phyloP scores from a whole-genome alignment of 1,140 invertebrate species.

The Drosophila malerkotliana region DNA sequence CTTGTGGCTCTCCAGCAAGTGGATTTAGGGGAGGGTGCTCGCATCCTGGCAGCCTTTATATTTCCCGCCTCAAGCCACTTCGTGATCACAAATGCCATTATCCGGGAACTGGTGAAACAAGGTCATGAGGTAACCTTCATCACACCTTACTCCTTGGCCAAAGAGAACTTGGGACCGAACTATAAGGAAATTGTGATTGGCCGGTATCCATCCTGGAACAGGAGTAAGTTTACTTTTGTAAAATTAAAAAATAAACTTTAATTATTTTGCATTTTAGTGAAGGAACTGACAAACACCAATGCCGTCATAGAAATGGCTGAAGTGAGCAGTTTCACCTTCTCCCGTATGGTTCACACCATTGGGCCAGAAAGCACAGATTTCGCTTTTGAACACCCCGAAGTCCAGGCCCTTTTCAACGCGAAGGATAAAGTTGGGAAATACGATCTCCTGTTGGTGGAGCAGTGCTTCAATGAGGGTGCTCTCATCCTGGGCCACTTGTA shows the following conservation, averaged over 20 bases:
- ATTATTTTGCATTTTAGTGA: too few relatives aligned
- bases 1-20: constrained; percentile 56
- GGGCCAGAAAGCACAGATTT: constrained; percentile 65
- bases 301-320: constrained; percentile 55
- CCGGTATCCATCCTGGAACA: constrained; percentile 56
- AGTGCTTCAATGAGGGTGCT: constrained; percentile 83
- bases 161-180: constrained; percentile 66
- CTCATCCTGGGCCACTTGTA: constrained; percentile 82
- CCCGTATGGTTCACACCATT: constrained; percentile 14
- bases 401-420: constrained; percentile 78
- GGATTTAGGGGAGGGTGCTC: constrained; percentile 32
- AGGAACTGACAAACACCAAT: neutral
- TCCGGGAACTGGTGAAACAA: constrained; percentile 32
- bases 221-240: neutral
- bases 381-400: constrained; percentile 73
- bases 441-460: constrained; percentile 83
- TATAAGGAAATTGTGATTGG: constrained; percentile 67
- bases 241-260: too few relatives aligned
- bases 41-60: constrained; percentile 68
- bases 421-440: constrained; percentile 74
- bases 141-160: constrained; percentile 56
- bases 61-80: constrained; percentile 80
- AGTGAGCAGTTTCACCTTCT: constrained; percentile 17
- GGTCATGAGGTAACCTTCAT: constrained; percentile 76
- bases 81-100: constrained; percentile 59